These are phyloP conservation scores for Sebastes vulpes DNA, from an alignment of 2,797 vertebrate species.

Conservation along the genomic window DNA sequence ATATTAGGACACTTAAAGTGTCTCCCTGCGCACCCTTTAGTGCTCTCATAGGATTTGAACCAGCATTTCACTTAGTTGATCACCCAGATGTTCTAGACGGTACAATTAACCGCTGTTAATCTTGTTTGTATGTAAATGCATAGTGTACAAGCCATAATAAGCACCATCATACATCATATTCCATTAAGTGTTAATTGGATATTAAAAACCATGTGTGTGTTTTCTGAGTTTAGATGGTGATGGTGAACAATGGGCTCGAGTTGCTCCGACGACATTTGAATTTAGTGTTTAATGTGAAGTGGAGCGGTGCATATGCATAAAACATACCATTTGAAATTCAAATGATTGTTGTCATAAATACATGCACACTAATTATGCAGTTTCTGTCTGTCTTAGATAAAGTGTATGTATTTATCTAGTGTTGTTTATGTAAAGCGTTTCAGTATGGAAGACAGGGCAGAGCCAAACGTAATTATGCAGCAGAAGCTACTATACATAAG, in stretches of 20 bases:
- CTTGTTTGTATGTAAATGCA: background rate
- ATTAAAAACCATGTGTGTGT: background rate
- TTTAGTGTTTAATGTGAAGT: background rate
- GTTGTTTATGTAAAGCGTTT: conserved; percentile 15
- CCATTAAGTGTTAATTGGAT: background rate
- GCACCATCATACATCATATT: background rate
- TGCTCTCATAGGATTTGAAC: conserved; percentile 22
- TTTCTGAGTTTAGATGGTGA: background rate
- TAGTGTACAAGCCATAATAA: background rate
- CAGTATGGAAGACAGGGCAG: background rate
- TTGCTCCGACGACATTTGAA: background rate
- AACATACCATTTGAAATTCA: conserved; percentile 38
- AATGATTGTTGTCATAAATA: conserved; percentile 22
- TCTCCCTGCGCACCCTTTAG: background rate
- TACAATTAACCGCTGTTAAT: conserved; percentile 9
- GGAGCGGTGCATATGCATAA: conserved; percentile 1
- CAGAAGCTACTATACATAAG: conserved; percentile 3
- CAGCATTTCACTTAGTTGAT: conserved; percentile 12
- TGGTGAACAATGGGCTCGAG: background rate
- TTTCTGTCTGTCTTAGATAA: conserved; percentile 8
- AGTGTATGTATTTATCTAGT: conserved; percentile 10
- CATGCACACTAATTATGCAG: conserved; percentile 7
- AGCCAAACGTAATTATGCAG: conserved; percentile 5
- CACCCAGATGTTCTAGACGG: background rate
- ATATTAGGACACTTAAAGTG: conserved; percentile 15